phyloP scores from a whole-genome alignment of 2,113 vertebrate species.

The Sylvia atricapilla region DNA sequence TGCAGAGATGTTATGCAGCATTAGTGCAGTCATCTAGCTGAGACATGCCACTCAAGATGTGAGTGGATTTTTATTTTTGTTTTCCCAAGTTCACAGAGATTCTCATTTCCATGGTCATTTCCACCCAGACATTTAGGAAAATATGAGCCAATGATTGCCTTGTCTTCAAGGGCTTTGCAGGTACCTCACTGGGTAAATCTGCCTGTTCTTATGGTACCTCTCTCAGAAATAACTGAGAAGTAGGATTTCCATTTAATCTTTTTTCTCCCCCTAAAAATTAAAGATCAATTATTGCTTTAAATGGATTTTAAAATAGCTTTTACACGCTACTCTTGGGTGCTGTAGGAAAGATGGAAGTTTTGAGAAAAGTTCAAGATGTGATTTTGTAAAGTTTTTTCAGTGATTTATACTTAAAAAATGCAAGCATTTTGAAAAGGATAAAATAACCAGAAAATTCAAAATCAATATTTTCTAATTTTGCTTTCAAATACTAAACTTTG shows the following conservation, averaged over 20 bases:
- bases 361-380: not conserved
- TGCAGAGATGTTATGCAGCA: not conserved
- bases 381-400: not conserved
- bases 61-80: not conserved
- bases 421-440: not conserved
- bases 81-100: not conserved
- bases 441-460: not conserved
- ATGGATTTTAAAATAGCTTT: not conserved
- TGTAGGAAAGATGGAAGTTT: not conserved
- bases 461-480: not conserved
- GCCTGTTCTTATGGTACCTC: not conserved
- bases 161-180: not conserved
- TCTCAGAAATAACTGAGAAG: not conserved
- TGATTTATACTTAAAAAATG: not conserved
- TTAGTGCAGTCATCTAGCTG: not conserved
- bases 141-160: not conserved
- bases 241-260: not conserved
- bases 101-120: not conserved
- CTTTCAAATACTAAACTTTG: not conserved
- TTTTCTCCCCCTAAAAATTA: not conserved
- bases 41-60: not conserved
- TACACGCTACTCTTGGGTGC: not conserved
- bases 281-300: not conserved
- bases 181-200: not conserved
- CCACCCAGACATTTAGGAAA: not conserved